A percentile compares a stretch with the other conserved stretches of the same genome.
Conservation (phyloP, 2,888 invertebrate species). For the Platycnemis pennipes region DNA sequence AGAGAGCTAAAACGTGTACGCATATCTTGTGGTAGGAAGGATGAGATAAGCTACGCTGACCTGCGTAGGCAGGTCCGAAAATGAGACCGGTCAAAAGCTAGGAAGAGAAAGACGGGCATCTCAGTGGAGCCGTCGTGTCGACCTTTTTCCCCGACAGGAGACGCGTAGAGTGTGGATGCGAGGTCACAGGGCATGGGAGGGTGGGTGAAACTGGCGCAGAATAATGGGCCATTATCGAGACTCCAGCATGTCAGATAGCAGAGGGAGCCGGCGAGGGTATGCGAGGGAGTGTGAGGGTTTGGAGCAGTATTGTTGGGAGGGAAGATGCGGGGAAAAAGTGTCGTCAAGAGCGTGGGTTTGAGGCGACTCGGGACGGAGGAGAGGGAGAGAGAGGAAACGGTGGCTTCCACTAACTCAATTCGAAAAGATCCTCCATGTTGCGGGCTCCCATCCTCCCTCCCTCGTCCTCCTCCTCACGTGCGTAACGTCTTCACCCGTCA, state of each 20-base stretch:
- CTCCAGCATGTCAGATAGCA: not conserved
- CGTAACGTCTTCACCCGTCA: not conserved
- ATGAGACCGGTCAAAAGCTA: not conserved
- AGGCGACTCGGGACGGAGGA: not conserved
- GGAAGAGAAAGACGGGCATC: not conserved
- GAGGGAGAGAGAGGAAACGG: not conserved
- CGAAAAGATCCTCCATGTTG: conserved; percentile 25
- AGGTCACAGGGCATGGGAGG: not conserved
- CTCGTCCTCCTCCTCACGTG: not conserved
- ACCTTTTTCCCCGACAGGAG: not conserved
- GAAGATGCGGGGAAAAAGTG: not conserved
- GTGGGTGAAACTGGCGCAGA: not conserved
- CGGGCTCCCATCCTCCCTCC: not conserved
- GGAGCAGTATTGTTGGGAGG: too few species aligned
- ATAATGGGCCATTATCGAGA: conserved; percentile 47
- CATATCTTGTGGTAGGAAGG: too few species aligned
- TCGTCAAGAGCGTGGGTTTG: not conserved
- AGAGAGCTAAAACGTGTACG: too few species aligned
- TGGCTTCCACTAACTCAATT: conserved; percentile 47
- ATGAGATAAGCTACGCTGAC: too few species aligned
- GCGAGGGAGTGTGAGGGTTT: not conserved
- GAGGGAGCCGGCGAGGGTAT: not conserved
- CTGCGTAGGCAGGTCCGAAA: too few species aligned
- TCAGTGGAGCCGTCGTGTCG: not conserved
- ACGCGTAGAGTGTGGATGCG: not conserved